Evolutionary conservation across 1,140 invertebrate genomes (phyloP), one percentile per base, ranked within the genome.

Genomic region (Calycopis cecrops): DNA sequence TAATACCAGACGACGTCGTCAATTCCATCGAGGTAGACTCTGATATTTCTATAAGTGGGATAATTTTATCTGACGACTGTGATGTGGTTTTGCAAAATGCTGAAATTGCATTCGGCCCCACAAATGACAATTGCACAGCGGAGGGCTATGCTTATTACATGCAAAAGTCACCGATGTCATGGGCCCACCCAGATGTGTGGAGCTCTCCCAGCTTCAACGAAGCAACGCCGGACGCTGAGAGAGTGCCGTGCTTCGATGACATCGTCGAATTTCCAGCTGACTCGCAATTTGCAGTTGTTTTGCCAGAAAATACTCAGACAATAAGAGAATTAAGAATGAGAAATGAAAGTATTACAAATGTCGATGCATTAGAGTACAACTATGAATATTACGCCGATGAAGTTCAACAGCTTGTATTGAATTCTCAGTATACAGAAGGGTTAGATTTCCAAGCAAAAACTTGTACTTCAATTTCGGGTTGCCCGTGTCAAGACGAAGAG

Each of bases 191-290:
- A 4, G 77, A 74, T 52, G 75, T 80, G 7, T 86, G 83, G 83
- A 70, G 58, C 35, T 85, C 83, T 1, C 17, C 67, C 9, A 78
- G 55, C 55, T 82, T 83, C 51, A 86, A 83, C 44, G 67, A 76
- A 57, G 83, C 81, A 1, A 86, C 83, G 21, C 83, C 83, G 3
- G 83, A 86, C 55, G 67, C 77, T 2, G 73, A 83, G 37, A 75
- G 75, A 63, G 44, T 86, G 8, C 83, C 83, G 0, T 86, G 83
- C 58, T 74, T 62, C 12, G 73, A 82, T 50, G 83, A 86, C 48
- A 52, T 54, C 4, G 83, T 79, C 0, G 66, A 67, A 28, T 76
- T 86, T 48, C 73, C 81, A 0, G 33, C 33, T 8, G 48, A 71
- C 37, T 57, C 63, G 12, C 64, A 71, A 44, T 73, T 69, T 18